These are phyloP conservation scores for Petrophora chlorosata DNA, from an alignment of 2,888 invertebrate species.

Conservation along the genomic window DNA sequence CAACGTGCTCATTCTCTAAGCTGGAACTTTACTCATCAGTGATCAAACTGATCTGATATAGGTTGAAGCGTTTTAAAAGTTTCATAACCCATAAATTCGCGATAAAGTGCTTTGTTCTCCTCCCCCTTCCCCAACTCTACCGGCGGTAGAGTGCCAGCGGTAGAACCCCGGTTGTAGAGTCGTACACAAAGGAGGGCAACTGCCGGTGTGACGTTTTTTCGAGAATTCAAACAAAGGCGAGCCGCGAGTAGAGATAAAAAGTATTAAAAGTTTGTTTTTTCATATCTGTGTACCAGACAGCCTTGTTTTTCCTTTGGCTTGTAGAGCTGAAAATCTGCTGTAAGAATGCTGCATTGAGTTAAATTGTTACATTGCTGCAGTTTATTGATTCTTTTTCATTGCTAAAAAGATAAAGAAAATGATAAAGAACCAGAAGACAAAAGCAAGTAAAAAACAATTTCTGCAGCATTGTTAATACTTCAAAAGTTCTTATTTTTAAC, in stretches of 20 bases:
- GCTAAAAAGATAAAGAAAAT: too few relatives aligned
- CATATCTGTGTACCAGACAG: constrained; percentile 13
- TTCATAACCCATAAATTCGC: neutral
- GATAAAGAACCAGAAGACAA: too few relatives aligned
- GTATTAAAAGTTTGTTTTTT: constrained; percentile 45
- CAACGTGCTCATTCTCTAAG: neutral
- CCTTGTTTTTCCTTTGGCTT: neutral
- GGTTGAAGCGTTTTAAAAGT: neutral
- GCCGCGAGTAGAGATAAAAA: constrained; percentile 44
- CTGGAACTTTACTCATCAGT: neutral
- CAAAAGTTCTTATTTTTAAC: too few relatives aligned
- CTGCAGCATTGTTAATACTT: too few relatives aligned
- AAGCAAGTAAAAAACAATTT: too few relatives aligned
- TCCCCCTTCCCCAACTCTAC: too few relatives aligned
- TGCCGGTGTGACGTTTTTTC: constrained; percentile 27
- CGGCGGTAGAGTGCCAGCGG: neutral
- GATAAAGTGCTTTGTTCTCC: neutral
- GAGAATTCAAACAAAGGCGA: constrained; percentile 40
- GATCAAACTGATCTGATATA: too few relatives aligned
- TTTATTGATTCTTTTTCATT: too few relatives aligned
- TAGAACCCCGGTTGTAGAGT: neutral
- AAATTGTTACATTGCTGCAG: too few relatives aligned
- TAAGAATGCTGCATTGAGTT: neutral
- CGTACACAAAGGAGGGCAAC: constrained; percentile 11
- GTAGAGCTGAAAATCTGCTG: neutral